Percentiles rank a stretch among this genome's conserved stretches.
Conservation (phyloP, 2,888 invertebrate species). For the Malachius bipustulatus region DNA sequence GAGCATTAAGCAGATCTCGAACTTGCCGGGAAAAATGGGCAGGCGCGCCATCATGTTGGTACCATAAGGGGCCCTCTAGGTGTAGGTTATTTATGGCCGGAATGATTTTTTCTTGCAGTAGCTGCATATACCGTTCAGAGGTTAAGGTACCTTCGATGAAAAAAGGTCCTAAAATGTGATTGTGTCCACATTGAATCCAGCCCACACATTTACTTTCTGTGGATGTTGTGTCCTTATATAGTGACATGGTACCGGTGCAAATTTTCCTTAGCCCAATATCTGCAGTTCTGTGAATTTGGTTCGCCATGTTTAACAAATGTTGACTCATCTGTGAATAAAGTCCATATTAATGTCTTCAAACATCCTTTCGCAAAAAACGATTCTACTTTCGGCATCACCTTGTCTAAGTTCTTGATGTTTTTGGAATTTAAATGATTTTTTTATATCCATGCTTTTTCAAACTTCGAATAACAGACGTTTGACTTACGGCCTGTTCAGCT, state of each 20-base stretch:
- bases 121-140: slow-evolving; percentile 1
- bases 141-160: neutral
- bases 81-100: neutral
- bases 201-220: slow-evolving; percentile 2
- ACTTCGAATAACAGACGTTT: too few relatives aligned
- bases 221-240: neutral
- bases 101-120: neutral
- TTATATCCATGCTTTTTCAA: too few relatives aligned
- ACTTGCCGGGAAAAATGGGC: neutral
- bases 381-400: too few relatives aligned
- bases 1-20: neutral
- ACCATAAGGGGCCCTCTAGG: neutral
- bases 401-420: too few relatives aligned
- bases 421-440: too few relatives aligned
- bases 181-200: neutral
- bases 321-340: neutral
- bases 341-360: too few relatives aligned
- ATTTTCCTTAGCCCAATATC: slow-evolving; percentile 2
- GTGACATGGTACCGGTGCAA: neutral
- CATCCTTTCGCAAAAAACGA: too few relatives aligned
- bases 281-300: slow-evolving; percentile 1
- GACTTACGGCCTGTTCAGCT: too few relatives aligned
- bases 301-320: neutral
- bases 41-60: neutral
- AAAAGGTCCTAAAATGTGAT: neutral